Evolutionary conservation across 2,888 invertebrate genomes (phyloP).

Genomic region (Choreutis nemorana): DNA sequence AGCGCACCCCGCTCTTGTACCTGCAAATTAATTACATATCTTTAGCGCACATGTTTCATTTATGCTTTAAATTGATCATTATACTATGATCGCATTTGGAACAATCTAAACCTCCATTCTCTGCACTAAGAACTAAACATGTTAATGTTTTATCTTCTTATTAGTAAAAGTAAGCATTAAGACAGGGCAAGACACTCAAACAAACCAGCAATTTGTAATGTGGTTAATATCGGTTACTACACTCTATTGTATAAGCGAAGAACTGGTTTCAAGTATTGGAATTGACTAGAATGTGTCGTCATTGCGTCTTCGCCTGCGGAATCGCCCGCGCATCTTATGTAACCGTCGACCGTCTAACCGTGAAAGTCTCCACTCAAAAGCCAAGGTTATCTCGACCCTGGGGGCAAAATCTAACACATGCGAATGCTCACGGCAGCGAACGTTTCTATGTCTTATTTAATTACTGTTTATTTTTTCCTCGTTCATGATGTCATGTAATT

Average conservation of each 20-base stretch:
- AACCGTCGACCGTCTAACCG: constrained; percentile 59
- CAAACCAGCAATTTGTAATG: too few relatives aligned
- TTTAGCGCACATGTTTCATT: too few relatives aligned
- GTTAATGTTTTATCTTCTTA: too few relatives aligned
- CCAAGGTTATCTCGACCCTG: constrained; percentile 62
- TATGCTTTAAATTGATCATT: too few relatives aligned
- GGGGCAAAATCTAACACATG: constrained; percentile 42
- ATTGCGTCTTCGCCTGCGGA: constrained; percentile 29
- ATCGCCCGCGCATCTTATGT: constrained; percentile 52
- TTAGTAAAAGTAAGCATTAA: too few relatives aligned
- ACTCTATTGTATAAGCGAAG: constrained; percentile 18
- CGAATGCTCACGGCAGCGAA: constrained; percentile 43
- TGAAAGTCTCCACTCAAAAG: constrained; percentile 65
- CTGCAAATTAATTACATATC: too few relatives aligned
- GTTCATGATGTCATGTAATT: constrained; percentile 47
- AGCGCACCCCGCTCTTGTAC: constrained; percentile 75
- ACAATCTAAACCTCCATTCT: too few relatives aligned
- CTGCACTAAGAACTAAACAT: too few relatives aligned
- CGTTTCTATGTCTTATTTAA: constrained; percentile 31
- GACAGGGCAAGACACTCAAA: too few relatives aligned
- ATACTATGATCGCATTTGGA: too few relatives aligned
- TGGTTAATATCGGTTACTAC: constrained; percentile 14
- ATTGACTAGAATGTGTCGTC: constrained; percentile 49
- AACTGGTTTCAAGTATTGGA: constrained; percentile 34
- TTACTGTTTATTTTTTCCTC: constrained; percentile 41